Conservation (phyloP, 2,888 invertebrate species). For the Carabus problematicus region DNA sequence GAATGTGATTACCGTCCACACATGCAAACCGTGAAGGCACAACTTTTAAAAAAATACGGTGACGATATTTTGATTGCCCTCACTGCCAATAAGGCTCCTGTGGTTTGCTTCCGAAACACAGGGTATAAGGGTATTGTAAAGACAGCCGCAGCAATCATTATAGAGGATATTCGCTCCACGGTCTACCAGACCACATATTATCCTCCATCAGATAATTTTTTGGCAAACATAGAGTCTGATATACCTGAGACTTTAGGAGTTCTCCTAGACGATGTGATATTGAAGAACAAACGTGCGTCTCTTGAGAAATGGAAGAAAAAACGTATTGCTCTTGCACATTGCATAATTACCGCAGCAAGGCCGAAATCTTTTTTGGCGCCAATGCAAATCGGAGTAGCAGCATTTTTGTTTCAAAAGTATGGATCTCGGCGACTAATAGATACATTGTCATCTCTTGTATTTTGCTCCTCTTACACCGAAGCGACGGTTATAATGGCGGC, state of each 20-base stretch:
- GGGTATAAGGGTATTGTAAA: slow-evolving; percentile 44
- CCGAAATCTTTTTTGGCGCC: slow-evolving; percentile 45
- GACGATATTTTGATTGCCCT: slow-evolving; percentile 44
- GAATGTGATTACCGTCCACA: slow-evolving; percentile 32
- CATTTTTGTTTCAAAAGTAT: slow-evolving; percentile 47
- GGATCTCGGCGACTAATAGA: slow-evolving; percentile 47
- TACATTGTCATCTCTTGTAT: slow-evolving; percentile 45
- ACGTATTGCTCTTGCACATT: slow-evolving; percentile 8
- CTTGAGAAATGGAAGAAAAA: slow-evolving; percentile 2
- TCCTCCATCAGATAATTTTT: slow-evolving; percentile 44
- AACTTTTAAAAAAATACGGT: slow-evolving; percentile 41
- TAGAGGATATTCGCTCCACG: slow-evolving; percentile 44
- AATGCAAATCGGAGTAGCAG: slow-evolving; percentile 41
- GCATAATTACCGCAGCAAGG: slow-evolving; percentile 17
- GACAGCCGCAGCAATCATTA: slow-evolving; percentile 46
- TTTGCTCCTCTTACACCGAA: slow-evolving; percentile 47
- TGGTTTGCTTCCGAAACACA: slow-evolving; percentile 47
- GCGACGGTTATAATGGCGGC: slow-evolving; percentile 45
- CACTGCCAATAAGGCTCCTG: slow-evolving; percentile 35
- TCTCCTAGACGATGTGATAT: neutral
- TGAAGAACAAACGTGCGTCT: neutral
- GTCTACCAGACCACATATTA: slow-evolving; percentile 43
- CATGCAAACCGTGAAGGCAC: slow-evolving; percentile 36
- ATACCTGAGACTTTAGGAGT: slow-evolving; percentile 42
- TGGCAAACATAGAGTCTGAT: slow-evolving; percentile 41